These are phyloP conservation scores for Diplogasteroides magnus DNA, from an alignment of 1,140 invertebrate genomes.

Conservation along the genomic window DNA sequence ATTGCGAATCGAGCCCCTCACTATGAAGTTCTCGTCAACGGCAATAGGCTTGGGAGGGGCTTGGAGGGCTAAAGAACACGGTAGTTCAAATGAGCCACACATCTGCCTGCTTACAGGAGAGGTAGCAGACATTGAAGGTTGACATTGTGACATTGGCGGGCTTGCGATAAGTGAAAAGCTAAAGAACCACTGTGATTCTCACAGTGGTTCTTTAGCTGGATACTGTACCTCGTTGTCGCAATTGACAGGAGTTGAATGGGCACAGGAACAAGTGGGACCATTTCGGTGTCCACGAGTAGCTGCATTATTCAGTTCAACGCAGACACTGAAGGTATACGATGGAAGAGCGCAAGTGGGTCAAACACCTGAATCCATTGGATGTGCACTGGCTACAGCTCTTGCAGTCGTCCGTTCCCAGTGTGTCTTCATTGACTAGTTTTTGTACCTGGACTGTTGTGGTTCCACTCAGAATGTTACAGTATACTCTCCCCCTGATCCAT, in stretches of 20 bases:
- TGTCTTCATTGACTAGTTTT: constrained; percentile 26
- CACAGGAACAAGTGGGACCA: constrained; percentile 23
- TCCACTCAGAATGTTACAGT: not conserved
- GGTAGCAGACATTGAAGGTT: constrained; percentile 24
- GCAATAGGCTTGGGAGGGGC: constrained; percentile 32
- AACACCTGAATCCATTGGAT: constrained; percentile 29
- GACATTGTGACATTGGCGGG: constrained; percentile 25
- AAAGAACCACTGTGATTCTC: too few relatives aligned
- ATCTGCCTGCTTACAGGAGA: constrained; percentile 16
- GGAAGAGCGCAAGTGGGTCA: not conserved
- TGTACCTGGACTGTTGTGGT: not conserved
- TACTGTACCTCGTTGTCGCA: constrained; percentile 24
- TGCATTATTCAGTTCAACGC: constrained; percentile 13
- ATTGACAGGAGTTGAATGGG: constrained; percentile 29
- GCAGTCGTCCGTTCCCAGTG: constrained; percentile 21
- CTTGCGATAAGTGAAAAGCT: not conserved
- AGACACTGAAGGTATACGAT: constrained; percentile 17
- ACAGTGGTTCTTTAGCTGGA: too few relatives aligned
- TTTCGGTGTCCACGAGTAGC: constrained; percentile 10
- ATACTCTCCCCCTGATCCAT: not conserved
- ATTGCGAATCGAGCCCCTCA: too few relatives aligned
- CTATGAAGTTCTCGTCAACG: constrained; percentile 22
- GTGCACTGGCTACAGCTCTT: constrained; percentile 28
- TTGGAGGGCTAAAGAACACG: constrained; percentile 25
- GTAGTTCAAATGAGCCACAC: too few relatives aligned